phyloP scores from a whole-genome alignment of 2,888 invertebrate species.

The Himalopsyche anomala region DNA sequence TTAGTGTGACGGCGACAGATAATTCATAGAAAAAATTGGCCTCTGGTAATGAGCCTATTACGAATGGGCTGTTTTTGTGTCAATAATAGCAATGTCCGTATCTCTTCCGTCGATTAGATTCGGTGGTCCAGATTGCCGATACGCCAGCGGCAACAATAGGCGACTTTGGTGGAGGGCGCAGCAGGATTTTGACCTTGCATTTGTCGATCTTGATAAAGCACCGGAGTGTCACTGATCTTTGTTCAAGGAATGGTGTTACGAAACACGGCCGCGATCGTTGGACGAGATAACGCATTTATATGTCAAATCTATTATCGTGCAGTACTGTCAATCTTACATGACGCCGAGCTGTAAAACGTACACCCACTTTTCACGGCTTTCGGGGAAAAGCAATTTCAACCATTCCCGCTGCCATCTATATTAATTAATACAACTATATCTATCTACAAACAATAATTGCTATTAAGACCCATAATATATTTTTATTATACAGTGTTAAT shows the following conservation, averaged over 20 bases:
- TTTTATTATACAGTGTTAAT: too few species aligned
- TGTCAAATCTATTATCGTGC: constrained; percentile 34
- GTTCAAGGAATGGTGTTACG: constrained; percentile 41
- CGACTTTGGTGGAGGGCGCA: constrained; percentile 37
- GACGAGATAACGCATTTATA: constrained; percentile 7
- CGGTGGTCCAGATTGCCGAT: constrained; percentile 26
- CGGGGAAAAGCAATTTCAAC: too few species aligned
- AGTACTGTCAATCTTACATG: constrained; percentile 4
- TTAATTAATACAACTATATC: too few species aligned
- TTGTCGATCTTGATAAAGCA: constrained; percentile 39
- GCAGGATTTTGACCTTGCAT: constrained; percentile 53
- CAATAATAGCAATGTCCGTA: not conserved
- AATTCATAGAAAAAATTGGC: not conserved
- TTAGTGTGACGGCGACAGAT: not conserved
- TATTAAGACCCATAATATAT: too few species aligned
- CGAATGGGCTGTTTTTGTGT: constrained; percentile 2
- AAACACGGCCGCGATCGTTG: not conserved
- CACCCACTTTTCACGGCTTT: not conserved
- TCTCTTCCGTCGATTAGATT: constrained; percentile 25
- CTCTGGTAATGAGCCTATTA: not conserved
- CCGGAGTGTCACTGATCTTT: constrained; percentile 54
- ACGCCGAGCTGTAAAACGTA: not conserved
- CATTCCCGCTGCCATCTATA: too few species aligned
- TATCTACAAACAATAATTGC: too few species aligned
- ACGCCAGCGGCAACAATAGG: constrained; percentile 17